A percentile compares a stretch with the other conserved stretches of the same genome.
Evolutionary conservation across 2,113 vertebrate genomes (phyloP).

Genomic region (Phylloscopus trochiloides): DNA sequence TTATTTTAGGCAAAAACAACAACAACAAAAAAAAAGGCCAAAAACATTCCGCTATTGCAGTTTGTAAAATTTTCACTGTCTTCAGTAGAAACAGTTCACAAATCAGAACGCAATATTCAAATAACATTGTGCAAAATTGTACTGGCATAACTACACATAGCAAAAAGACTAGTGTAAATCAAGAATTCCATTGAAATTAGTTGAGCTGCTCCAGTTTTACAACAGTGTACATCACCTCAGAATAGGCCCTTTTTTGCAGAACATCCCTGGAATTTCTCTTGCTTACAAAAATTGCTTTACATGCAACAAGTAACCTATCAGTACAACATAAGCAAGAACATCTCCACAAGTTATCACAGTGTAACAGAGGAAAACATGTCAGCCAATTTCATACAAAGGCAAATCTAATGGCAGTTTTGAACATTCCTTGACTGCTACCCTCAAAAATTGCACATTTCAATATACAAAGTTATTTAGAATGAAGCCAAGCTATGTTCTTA

Average conservation of each 20-base stretch:
- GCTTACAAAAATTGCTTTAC: conserved; percentile 11
- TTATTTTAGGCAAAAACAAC: conserved; percentile 39
- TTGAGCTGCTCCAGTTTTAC: conserved; percentile 57
- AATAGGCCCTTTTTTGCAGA: conserved; percentile 22
- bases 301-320: conserved; percentile 48
- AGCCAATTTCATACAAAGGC: conserved; percentile 44
- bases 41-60: conserved; percentile 45
- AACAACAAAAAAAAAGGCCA: not conserved
- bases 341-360: conserved; percentile 57
- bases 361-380: conserved; percentile 50
- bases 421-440: not conserved
- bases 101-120: conserved; percentile 42
- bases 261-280: conserved; percentile 25
- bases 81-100: conserved; percentile 50
- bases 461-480: conserved; percentile 20
- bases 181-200: conserved; percentile 50
- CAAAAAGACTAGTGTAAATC: conserved; percentile 48
- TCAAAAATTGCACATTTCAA: conserved; percentile 66
- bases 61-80: conserved; percentile 34
- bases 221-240: conserved; percentile 37
- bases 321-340: conserved; percentile 41
- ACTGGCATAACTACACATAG: conserved; percentile 61
- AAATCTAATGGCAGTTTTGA: conserved; percentile 29
- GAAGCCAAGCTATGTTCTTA: not conserved
- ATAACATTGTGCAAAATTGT: conserved; percentile 61